Base-by-base conservation (phyloP, 2,113 vertebrate genomes). In the Hystrix brachyura region DNA sequence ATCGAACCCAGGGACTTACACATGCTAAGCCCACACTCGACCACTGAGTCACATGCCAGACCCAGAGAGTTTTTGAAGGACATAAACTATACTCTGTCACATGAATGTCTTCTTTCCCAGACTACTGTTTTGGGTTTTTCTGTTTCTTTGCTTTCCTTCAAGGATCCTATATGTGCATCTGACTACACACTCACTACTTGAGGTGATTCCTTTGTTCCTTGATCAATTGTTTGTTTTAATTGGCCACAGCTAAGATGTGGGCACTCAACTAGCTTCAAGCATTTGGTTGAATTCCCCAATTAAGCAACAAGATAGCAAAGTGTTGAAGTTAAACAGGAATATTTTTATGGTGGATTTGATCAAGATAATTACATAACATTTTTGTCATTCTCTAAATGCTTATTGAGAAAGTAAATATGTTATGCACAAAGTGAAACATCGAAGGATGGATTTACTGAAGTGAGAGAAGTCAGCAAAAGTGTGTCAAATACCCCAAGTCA, bases 31-130 rank as follows among this genome's bases (percentile, higher is more conserved):
- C 74, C 62, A 65, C 55, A 18, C 46, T 32, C 25, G 64, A 34
- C 21, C 21, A 14, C 4, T 21, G 48, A 64, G 19, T 34, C 51
- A 5, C 48, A 55, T 46, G 34, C 10, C 23, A 55, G n/a, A 25
- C 51, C 59, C 82, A 34, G 34, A 27, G 27, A 84, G 15, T 27
- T 67, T 64, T 27, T 38, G 14, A 19, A 92, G 71, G 48, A 74
- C 46, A 23, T 0, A 23, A 18, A 25, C 6, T 7, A 10, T 15
- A 1, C 4, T 25, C 3, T 2, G 10, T 34, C 15, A 18, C 3
- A 8, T 1, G 27, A 38, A 6, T 7, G 4, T 27, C 11, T 82
- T 46, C 43, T 21, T 85, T 84, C 14, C 76, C 65, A 53, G 48
- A 53, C 0, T 62, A 1, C 17, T 15, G 5, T 3, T 55, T 14